Base-by-base conservation (phyloP, 2,113 vertebrate species). In the Pterocles orientalis region DNA sequence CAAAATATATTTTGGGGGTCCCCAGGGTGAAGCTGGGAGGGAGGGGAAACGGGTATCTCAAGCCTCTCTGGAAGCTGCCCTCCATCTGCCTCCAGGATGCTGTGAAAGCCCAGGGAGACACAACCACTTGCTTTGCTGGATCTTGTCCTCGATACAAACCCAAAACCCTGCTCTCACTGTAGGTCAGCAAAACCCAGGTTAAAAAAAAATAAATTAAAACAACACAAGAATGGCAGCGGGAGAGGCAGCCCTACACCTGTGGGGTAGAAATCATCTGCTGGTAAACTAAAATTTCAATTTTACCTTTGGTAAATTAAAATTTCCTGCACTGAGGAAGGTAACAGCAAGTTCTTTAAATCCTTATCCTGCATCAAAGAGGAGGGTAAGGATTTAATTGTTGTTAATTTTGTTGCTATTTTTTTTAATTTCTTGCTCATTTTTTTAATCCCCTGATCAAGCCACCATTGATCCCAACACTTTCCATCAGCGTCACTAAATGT, bases 401-500 rank as follows among this genome's bases (percentile, higher is more conserved):
- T 7, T 68, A 43, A 36, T 82, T 92, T 88, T 60, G 9, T 64
- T 15, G 9, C 5, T 34, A 8, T 5, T 51, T 18, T 54, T 48
- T 34, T 29, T 54, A 12, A 25, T 57, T 86, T 82, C 10, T 45
- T 24, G n/a, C 18, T 39, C 2, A 17, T 45, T 71, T 25, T 66
- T 79, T 62, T 36, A 65, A 58, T 75, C 28, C 43, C 6, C 18
- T 69, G 24, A 21, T 60, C 47, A 19, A 56, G 14, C 4, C 36
- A n/a, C 6, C 8, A 0, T 11, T 29, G 56, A 70, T n/a, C 47
- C 20, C 28, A 57, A 4, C 17, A 2, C 16, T 71, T 62, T 15
- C 51, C 15, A 9, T 15, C 24, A 1, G 3, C 15, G 1, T 13
- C 31, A 3, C 26, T 48, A 5, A 28, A 53, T 66, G 0, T 12